These are phyloP conservation scores for Trinectes maculatus DNA, from an alignment of 2,113 vertebrate species.

Conservation along the genomic window DNA sequence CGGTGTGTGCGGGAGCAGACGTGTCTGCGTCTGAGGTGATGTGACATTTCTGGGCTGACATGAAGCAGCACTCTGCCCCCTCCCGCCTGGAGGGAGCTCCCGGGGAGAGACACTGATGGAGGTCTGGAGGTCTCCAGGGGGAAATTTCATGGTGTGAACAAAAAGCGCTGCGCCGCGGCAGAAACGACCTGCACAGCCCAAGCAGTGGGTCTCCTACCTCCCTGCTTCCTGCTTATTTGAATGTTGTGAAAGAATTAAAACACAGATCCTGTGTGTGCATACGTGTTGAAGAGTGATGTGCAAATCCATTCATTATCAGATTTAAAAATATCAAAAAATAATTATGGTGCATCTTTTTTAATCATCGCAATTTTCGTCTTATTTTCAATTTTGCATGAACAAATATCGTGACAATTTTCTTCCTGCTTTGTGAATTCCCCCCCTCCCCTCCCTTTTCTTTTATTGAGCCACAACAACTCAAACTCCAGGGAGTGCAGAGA, in stretches of 20 bases:
- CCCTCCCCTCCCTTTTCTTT: not conserved
- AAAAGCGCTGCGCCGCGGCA: constrained; percentile 45
- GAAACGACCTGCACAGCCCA: constrained; percentile 51
- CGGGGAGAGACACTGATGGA: constrained; percentile 75
- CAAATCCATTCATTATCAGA: not conserved
- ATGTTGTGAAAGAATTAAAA: constrained; percentile 1
- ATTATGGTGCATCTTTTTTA: not conserved
- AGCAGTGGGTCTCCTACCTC: constrained; percentile 28
- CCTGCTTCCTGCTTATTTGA: constrained; percentile 10
- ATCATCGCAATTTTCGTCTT: not conserved
- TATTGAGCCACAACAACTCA: constrained; percentile 2
- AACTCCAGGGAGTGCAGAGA: not conserved
- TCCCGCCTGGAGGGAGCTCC: constrained; percentile 75
- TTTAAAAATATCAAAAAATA: not conserved
- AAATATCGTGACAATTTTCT: not conserved
- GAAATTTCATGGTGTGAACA: constrained; percentile 57
- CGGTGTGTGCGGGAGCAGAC: constrained; percentile 34
- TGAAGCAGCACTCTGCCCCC: constrained; percentile 75
- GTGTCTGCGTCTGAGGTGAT: constrained; percentile 52
- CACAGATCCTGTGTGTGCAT: not conserved
- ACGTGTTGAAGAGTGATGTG: not conserved
- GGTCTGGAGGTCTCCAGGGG: constrained; percentile 67
- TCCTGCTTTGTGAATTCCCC: not conserved
- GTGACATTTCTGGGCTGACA: constrained; percentile 80
- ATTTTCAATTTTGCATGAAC: not conserved